Base-by-base conservation (phyloP, 2,797 vertebrate genomes). In the Smutsia temminckii region DNA sequence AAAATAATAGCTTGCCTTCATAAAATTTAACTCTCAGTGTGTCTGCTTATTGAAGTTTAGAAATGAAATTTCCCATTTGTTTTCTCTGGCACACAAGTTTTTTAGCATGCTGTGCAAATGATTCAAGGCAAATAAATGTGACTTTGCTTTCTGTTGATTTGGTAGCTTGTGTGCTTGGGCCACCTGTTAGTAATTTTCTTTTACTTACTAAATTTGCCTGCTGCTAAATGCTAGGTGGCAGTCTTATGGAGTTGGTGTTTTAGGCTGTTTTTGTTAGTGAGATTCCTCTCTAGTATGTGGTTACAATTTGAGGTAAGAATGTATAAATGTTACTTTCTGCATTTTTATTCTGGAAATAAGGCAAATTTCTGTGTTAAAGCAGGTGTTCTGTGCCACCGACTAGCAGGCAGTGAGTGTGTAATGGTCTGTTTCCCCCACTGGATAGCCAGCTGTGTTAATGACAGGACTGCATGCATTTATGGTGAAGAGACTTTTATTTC, bases 1-100 rank as follows among this genome's bases (percentile, higher is more conserved):
- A 57, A 69, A 89, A 81, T 85, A 80, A 64, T 92, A 46, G 34
- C 25, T 91, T 94, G 85, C 51, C 37, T 89, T 87, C 72, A 89
- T 75, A 93, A 90, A 97, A 93, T 88, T 89, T 37, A 88, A 94
- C 42, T 75, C 34, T 94, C 16, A 77, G 23, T 91, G 16, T 80
- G 27, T 87, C 34, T 94, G 63, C 74, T 89, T 89, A 89, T 63
- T 81, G 49, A 92, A 72, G 27, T 95, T 96, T 83, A 83, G 77
- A 95, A 89, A 61, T 83, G 61, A 93, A 92, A 93, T 93, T 91
- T 95, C 96, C 97, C 96, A 96, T 96, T 97, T 97, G 95, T 96
- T 93, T 97, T 96, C 91, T 97, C 96, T 97, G 91, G 93, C 95
- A 86, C 89, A 68, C 80, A 86, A 89, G 77, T 96, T 85, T 96